Evolutionary conservation across 2,113 vertebrate species (phyloP).

Genomic region (Micromys minutus): DNA sequence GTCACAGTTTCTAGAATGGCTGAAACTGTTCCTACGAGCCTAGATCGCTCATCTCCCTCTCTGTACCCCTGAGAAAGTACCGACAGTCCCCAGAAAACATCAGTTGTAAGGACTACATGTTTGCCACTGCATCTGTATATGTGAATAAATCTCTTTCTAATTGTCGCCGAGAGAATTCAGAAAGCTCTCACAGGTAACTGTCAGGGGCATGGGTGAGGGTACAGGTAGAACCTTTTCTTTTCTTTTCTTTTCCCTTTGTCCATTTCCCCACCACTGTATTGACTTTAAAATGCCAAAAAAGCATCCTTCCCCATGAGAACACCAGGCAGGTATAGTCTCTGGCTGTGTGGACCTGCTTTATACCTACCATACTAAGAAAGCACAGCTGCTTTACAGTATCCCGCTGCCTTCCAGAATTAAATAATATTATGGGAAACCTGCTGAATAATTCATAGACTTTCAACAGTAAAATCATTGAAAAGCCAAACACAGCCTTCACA

Average conservation of each 20-base stretch:
- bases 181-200: neutral
- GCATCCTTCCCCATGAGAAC: neutral
- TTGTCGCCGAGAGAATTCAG: neutral
- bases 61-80: neutral
- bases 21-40: neutral
- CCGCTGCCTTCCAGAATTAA: neutral
- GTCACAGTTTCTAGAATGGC: neutral
- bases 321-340: neutral
- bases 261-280: neutral
- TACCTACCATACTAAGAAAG: neutral
- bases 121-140: neutral
- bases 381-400: neutral
- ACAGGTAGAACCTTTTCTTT: neutral
- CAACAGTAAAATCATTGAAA: conserved; percentile 37
- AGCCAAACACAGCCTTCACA: neutral
- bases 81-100: neutral
- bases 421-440: conserved; percentile 4
- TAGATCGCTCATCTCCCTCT: neutral
- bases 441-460: conserved; percentile 60
- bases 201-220: neutral
- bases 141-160: neutral
- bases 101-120: neutral
- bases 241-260: neutral
- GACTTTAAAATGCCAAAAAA: conserved; percentile 8
- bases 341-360: neutral